Evolutionary conservation across 2,888 invertebrate species (phyloP).

Genomic region (Plagodis pulveraria): DNA sequence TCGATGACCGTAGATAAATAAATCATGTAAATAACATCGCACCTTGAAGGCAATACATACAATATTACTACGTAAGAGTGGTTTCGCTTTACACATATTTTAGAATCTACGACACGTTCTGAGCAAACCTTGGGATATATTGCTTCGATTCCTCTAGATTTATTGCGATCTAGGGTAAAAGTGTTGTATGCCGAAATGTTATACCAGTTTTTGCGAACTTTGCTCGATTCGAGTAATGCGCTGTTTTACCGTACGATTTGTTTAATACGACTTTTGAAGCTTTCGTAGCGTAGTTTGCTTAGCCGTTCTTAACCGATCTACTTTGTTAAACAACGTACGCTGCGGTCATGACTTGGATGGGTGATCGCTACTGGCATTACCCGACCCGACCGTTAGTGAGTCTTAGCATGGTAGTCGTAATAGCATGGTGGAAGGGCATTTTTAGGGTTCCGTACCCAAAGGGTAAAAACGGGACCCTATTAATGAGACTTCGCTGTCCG

Average conservation of each 20-base stretch:
- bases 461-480: no score
- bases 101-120: slow-evolving; percentile 58
- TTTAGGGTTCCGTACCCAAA: no score
- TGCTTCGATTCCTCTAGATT: slow-evolving; percentile 52
- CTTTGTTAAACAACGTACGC: no score
- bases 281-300: no score
- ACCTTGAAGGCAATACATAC: slow-evolving; percentile 25
- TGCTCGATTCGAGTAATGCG: slow-evolving; percentile 1
- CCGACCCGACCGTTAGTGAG: no score
- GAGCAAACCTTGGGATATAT: slow-evolving; percentile 56
- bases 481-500: no score
- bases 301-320: no score
- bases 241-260: background rate
- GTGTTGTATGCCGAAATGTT: slow-evolving; percentile 51
- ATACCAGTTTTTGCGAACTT: slow-evolving; percentile 16
- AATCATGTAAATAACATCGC: slow-evolving; percentile 34
- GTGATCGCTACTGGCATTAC: no score
- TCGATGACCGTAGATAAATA: slow-evolving; percentile 23
- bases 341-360: no score
- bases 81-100: slow-evolving; percentile 51
- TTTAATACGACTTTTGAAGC: background rate
- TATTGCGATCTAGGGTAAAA: slow-evolving; percentile 51
- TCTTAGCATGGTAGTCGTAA: no score
- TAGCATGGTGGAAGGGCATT: no score
- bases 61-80: slow-evolving; percentile 25